Percentiles rank a stretch among this genome's conserved stretches.
Conservation (phyloP, 1,140 invertebrate genomes). For the Bombus pascuorum region DNA sequence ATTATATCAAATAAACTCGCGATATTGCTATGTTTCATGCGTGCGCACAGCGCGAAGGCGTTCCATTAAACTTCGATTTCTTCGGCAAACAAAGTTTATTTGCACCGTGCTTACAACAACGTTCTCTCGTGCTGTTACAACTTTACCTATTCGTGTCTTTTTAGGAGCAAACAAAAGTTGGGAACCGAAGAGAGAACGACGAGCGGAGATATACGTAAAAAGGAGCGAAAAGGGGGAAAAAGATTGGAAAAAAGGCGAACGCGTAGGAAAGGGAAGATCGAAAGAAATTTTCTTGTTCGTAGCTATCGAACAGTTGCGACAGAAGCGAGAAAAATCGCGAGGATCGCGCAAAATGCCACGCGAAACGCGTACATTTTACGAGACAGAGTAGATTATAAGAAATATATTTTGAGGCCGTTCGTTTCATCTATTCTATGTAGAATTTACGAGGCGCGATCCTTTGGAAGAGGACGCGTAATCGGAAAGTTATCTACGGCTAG, state of each 20-base stretch:
- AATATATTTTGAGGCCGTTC: constrained; percentile 23
- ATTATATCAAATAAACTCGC: not conserved
- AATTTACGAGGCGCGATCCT: constrained; percentile 39
- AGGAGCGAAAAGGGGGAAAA: not conserved
- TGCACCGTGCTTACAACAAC: not conserved
- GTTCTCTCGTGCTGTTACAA: not conserved
- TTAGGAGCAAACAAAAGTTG: not conserved
- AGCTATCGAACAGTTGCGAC: too few relatives aligned
- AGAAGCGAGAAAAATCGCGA: not conserved
- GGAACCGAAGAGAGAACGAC: not conserved
- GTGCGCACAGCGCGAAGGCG: not conserved
- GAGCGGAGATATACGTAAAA: too few relatives aligned
- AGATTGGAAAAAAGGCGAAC: not conserved
- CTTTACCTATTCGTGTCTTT: not conserved
- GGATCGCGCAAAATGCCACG: not conserved
- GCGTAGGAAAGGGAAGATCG: not conserved
- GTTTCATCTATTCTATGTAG: constrained; percentile 14
- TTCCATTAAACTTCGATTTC: not conserved
- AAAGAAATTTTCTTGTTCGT: not conserved
- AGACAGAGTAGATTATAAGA: constrained; percentile 1
- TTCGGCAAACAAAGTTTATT: not conserved
- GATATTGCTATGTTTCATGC: not conserved
- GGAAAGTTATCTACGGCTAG: constrained; percentile 49
- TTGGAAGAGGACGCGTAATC: constrained; percentile 42
- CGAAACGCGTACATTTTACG: not conserved